phyloP scores from a whole-genome alignment of 2,113 vertebrate genomes.

The Thunnus thynnus region DNA sequence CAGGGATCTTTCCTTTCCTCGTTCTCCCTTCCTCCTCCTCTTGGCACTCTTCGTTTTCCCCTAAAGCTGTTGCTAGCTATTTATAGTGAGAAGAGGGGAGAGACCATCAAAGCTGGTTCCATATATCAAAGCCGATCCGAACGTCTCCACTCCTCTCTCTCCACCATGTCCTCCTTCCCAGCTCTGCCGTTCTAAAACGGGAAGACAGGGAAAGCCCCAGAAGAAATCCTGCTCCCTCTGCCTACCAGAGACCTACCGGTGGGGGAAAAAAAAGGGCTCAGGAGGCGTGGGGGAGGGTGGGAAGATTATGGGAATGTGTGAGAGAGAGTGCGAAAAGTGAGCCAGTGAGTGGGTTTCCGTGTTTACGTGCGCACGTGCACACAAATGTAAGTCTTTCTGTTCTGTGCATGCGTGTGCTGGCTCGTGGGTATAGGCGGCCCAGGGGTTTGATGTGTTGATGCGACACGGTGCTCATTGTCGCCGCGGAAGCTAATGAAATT shows the following conservation, averaged over 20 bases:
- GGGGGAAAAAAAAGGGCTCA: slow-evolving; percentile 31
- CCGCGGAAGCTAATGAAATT: slow-evolving; percentile 80
- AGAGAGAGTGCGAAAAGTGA: slow-evolving; percentile 60
- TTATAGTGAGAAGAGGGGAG: slow-evolving; percentile 78
- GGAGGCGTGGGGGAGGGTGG: slow-evolving; percentile 46
- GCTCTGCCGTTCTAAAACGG: slow-evolving; percentile 73
- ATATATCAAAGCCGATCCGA: slow-evolving; percentile 81
- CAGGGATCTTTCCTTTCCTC: slow-evolving; percentile 43
- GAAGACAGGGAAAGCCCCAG: slow-evolving; percentile 79
- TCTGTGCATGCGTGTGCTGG: slow-evolving; percentile 17
- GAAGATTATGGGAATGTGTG: slow-evolving; percentile 61
- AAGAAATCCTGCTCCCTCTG: slow-evolving; percentile 66
- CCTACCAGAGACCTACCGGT: slow-evolving; percentile 62
- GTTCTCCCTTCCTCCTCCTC: slow-evolving; percentile 55
- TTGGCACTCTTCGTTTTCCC: slow-evolving; percentile 55
- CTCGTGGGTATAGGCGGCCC: slow-evolving; percentile 38
- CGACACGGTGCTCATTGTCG: slow-evolving; percentile 61
- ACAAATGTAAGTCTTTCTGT: slow-evolving; percentile 27
- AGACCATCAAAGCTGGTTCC: slow-evolving; percentile 83
- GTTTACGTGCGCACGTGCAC: slow-evolving; percentile 60
- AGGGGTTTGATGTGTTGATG: slow-evolving; percentile 77
- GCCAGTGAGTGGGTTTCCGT: slow-evolving; percentile 44
- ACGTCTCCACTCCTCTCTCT: slow-evolving; percentile 64
- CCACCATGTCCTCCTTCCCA: slow-evolving; percentile 66
- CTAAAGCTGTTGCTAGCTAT: slow-evolving; percentile 77